Conservation (phyloP, 2,888 invertebrate genomes). For the Saturnia japonica region DNA sequence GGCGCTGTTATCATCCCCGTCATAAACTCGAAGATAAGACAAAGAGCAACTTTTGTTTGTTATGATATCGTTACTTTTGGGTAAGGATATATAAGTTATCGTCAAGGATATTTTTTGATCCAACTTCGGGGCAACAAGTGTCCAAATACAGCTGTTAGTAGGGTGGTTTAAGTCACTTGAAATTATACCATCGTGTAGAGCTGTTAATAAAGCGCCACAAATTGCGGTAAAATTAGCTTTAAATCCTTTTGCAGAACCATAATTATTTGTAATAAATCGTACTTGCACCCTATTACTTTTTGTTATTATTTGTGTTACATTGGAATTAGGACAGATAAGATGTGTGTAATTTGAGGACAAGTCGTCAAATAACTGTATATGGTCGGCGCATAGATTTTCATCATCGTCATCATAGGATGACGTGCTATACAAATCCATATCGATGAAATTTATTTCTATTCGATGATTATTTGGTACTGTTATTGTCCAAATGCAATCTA, state of each 20-base stretch:
- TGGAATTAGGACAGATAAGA: slow-evolving; percentile 66
- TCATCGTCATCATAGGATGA: slow-evolving; percentile 49
- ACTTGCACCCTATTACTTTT: slow-evolving; percentile 84
- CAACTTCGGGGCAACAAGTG: slow-evolving; percentile 77
- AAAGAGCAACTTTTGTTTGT: slow-evolving; percentile 59
- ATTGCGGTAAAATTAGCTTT: slow-evolving; percentile 84
- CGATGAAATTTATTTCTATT: slow-evolving; percentile 85
- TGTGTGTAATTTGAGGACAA: slow-evolving; percentile 73
- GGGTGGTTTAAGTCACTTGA: slow-evolving; percentile 57
- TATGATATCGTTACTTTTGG: slow-evolving; percentile 44
- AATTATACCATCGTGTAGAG: slow-evolving; percentile 80
- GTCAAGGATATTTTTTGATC: slow-evolving; percentile 86
- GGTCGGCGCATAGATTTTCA: slow-evolving; percentile 48
- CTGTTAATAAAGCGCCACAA: slow-evolving; percentile 87
- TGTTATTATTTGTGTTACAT: slow-evolving; percentile 69
- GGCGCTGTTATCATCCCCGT: slow-evolving; percentile 85
- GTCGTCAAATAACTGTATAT: slow-evolving; percentile 64
- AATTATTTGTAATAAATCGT: slow-evolving; percentile 83
- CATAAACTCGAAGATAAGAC: slow-evolving; percentile 81
- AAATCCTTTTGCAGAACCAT: slow-evolving; percentile 88
- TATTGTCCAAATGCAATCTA: slow-evolving; percentile 91
- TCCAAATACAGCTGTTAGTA: slow-evolving; percentile 87
- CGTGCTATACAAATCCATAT: slow-evolving; percentile 81
- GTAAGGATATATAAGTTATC: slow-evolving; percentile 82
- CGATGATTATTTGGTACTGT: slow-evolving; percentile 85